Evolutionary conservation across 1,140 invertebrate species (phyloP).

Genomic region (Triops longicaudatus): DNA sequence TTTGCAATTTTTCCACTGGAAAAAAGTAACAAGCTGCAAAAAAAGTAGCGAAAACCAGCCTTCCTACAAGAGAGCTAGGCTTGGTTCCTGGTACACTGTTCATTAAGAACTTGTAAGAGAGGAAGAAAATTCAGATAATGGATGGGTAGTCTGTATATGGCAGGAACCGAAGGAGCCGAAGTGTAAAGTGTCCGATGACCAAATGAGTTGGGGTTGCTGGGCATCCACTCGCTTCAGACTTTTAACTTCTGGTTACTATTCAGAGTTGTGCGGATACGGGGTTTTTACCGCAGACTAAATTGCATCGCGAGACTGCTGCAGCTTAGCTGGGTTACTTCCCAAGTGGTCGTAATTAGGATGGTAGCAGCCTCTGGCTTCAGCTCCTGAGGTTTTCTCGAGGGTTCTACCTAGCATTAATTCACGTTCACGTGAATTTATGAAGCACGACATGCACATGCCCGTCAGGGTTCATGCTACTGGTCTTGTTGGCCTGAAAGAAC

Average conservation of each 20-base stretch:
- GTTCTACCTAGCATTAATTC: not conserved
- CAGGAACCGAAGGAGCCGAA: not conserved
- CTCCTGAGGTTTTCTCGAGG: not conserved
- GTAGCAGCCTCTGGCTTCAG: slow-evolving; percentile 10
- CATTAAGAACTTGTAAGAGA: not conserved
- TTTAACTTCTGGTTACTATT: not conserved
- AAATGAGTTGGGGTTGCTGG: not conserved
- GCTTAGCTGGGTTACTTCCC: slow-evolving; percentile 9
- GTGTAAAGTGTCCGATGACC: slow-evolving; percentile 11
- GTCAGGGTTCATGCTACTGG: slow-evolving; percentile 4
- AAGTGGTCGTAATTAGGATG: slow-evolving; percentile 11
- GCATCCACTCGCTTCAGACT: not conserved
- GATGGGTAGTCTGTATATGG: slow-evolving; percentile 1
- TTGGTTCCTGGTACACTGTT: not conserved
- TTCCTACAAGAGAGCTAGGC: not conserved
- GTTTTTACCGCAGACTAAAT: not conserved
- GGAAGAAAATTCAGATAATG: not conserved
- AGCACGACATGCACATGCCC: slow-evolving; percentile 13
- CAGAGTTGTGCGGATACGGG: not conserved
- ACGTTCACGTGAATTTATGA: slow-evolving; percentile 15
- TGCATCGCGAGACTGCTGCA: not conserved
- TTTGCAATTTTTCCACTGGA: not conserved
- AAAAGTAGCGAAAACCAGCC: not conserved
- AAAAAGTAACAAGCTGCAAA: not conserved
- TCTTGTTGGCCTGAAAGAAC: slow-evolving; percentile 6